Conservation (phyloP, 23 tunicate species). For the Trididemnum nubilum region DNA sequence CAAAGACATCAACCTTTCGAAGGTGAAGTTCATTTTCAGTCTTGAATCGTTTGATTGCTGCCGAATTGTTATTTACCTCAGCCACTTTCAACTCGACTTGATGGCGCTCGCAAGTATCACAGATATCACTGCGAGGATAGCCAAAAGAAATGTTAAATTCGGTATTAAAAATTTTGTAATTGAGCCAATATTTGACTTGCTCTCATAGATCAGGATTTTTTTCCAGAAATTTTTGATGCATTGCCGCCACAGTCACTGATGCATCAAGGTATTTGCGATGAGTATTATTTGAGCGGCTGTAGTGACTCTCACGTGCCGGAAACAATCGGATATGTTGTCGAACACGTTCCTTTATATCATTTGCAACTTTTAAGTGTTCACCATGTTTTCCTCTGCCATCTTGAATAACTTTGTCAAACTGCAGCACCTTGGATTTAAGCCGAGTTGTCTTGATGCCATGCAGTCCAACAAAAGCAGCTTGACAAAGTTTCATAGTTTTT, state of each 20-base stretch:
- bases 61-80: neutral
- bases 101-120: conserved; percentile 4
- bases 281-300: conserved; percentile 6
- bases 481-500: neutral
- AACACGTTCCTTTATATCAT: neutral
- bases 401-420: neutral
- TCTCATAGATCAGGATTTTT: neutral
- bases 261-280: conserved; percentile 15
- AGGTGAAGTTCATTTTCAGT: conserved; percentile 12
- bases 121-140: conserved; percentile 1
- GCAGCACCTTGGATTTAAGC: neutral
- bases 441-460: neutral
- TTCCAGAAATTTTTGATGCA: neutral
- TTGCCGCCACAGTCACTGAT: neutral
- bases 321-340: conserved; percentile 3
- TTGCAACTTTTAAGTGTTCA: neutral
- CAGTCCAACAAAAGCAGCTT: conserved; percentile 22
- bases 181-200: neutral
- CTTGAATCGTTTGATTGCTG: neutral
- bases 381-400: conserved; percentile 6
- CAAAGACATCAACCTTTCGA: conserved; percentile 20
- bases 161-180: conserved; percentile 2
- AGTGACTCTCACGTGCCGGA: conserved; percentile 29
- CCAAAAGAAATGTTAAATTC: conserved; percentile 33
- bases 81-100: conserved; percentile 16